A percentile compares a stretch with the other conserved stretches of the same genome.
Evolutionary conservation across 2,888 invertebrate species (phyloP).

Genomic region (Mantis religiosa): DNA sequence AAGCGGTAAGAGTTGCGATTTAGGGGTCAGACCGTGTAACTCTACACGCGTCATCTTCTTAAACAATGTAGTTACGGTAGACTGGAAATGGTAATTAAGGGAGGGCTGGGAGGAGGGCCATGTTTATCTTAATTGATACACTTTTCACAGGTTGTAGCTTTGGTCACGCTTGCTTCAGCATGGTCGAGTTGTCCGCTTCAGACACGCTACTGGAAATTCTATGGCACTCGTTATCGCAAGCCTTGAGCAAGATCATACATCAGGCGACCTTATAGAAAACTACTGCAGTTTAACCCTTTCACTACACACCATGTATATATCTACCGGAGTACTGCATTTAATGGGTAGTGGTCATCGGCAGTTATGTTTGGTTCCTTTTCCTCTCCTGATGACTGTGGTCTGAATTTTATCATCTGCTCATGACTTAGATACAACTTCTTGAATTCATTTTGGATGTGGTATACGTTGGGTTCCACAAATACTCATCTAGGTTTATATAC

Average conservation of each 20-base stretch:
- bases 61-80: background rate
- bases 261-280: too few relatives aligned
- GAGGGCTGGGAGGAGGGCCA: background rate
- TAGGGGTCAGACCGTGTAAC: background rate
- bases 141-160: conserved; percentile 5
- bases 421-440: too few relatives aligned
- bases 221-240: background rate
- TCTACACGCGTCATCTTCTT: background rate
- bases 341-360: too few relatives aligned
- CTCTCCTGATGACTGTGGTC: too few relatives aligned
- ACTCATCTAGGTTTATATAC: too few relatives aligned
- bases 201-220: background rate
- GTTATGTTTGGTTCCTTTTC: too few relatives aligned
- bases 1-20: background rate
- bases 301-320: too few relatives aligned
- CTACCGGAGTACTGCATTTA: too few relatives aligned
- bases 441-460: too few relatives aligned
- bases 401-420: too few relatives aligned
- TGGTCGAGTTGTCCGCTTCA: background rate
- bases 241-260: background rate
- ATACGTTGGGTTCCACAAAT: too few relatives aligned
- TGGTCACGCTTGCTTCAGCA: background rate
- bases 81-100: conserved; percentile 5
- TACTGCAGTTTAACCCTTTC: too few relatives aligned
- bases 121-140: conserved; percentile 20